A percentile compares a stretch with the other conserved stretches of the same genome.
Evolutionary conservation across 1,140 invertebrate genomes (phyloP).

Genomic region (Atta texana): DNA sequence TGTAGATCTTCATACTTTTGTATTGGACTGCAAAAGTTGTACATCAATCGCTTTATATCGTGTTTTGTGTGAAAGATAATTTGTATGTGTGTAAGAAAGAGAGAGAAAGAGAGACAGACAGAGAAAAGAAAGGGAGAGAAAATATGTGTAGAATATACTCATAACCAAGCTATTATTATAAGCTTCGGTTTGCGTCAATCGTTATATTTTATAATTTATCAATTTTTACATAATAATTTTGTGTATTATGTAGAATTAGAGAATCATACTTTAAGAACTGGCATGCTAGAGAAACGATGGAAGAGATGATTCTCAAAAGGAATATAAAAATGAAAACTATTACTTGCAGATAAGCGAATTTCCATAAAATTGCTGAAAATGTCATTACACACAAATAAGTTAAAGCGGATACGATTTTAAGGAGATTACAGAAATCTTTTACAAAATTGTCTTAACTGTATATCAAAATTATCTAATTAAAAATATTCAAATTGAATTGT

Average conservation of each 20-base stretch:
- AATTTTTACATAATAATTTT: slow-evolving; percentile 50
- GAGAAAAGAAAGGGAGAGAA: slow-evolving; percentile 4
- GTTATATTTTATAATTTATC: slow-evolving; percentile 42
- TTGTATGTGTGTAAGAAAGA: slow-evolving; percentile 26
- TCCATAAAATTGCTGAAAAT: slow-evolving; percentile 15
- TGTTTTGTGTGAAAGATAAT: slow-evolving; percentile 40
- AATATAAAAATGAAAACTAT: slow-evolving; percentile 18
- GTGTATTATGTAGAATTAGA: slow-evolving; percentile 34
- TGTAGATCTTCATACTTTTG: slow-evolving; percentile 55
- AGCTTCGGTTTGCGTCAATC: background rate
- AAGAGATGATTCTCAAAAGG: slow-evolving; percentile 39
- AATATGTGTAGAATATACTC: slow-evolving; percentile 35
- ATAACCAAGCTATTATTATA: slow-evolving; percentile 14
- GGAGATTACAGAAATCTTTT: background rate
- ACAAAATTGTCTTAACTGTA: slow-evolving; percentile 21
- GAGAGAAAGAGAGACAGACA: background rate
- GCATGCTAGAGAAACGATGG: slow-evolving; percentile 17
- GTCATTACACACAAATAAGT: slow-evolving; percentile 30
- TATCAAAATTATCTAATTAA: background rate
- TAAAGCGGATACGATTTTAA: background rate
- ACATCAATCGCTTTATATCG: slow-evolving; percentile 44
- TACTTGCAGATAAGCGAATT: slow-evolving; percentile 32
- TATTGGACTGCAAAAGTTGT: slow-evolving; percentile 44
- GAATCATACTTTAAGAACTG: slow-evolving; percentile 20
- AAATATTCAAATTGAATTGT: background rate